phyloP scores from a whole-genome alignment of 2,113 vertebrate species.

The Eonycteris spelaea region DNA sequence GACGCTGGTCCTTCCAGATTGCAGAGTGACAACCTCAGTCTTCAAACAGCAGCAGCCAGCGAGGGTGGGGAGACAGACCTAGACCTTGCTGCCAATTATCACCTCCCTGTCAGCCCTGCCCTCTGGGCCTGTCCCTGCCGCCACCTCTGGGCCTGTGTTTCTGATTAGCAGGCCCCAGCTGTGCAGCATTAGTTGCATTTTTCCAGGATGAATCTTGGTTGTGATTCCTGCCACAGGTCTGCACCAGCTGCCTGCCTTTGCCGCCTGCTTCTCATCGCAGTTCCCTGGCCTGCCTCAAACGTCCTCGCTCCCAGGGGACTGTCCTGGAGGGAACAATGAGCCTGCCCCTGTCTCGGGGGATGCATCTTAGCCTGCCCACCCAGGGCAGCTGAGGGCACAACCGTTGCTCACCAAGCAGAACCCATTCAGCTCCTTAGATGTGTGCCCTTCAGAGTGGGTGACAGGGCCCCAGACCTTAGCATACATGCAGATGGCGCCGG shows the following conservation, averaged over 20 bases:
- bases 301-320: background rate
- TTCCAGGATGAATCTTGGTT: constrained; percentile 78
- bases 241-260: constrained; percentile 66
- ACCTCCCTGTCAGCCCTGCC: constrained; percentile 64
- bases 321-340: background rate
- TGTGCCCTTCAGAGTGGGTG: background rate
- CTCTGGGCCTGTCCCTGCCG: constrained; percentile 67
- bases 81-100: constrained; percentile 69
- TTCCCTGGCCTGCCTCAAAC: constrained; percentile 37
- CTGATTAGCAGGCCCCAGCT: constrained; percentile 74
- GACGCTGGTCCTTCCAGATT: background rate
- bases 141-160: constrained; percentile 76
- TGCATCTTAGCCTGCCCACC: background rate
- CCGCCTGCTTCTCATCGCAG: constrained; percentile 46
- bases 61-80: constrained; percentile 39
- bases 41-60: constrained; percentile 64
- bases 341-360: background rate
- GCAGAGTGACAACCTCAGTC: background rate
- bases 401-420: background rate
- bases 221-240: constrained; percentile 75
- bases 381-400: background rate
- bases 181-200: constrained; percentile 75
- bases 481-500: too few relatives aligned
- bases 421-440: background rate
- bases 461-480: background rate